Evolutionary conservation across 2,888 invertebrate species (phyloP).

Genomic region (Crossocerus cetratus): DNA sequence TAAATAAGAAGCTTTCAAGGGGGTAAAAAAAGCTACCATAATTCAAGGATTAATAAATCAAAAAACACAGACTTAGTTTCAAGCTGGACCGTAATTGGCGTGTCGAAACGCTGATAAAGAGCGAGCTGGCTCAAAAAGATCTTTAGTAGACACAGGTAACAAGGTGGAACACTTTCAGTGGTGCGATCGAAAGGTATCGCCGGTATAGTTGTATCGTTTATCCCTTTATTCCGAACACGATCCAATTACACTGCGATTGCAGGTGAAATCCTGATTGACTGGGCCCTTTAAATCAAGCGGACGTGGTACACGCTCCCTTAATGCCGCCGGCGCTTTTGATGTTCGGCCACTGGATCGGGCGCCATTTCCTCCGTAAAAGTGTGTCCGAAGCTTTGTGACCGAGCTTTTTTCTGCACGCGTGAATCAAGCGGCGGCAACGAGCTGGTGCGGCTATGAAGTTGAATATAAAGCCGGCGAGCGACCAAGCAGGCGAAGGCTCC

Average conservation of each 20-base stretch:
- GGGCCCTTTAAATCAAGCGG: constrained; percentile 68
- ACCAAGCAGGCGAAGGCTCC: background rate
- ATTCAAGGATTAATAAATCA: too few species aligned
- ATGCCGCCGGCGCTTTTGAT: constrained; percentile 66
- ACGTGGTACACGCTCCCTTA: constrained; percentile 71
- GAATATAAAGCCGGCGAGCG: background rate
- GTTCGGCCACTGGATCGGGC: constrained; percentile 30
- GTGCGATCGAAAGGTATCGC: constrained; percentile 3
- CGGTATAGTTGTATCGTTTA: constrained; percentile 34
- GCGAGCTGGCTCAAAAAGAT: background rate
- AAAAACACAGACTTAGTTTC: background rate
- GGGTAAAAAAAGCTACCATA: too few species aligned
- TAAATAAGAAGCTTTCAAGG: too few species aligned
- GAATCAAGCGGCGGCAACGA: background rate
- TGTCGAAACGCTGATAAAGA: background rate
- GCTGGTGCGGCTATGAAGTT: background rate
- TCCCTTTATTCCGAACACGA: constrained; percentile 38
- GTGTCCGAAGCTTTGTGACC: background rate
- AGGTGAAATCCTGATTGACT: constrained; percentile 57
- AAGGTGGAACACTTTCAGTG: background rate
- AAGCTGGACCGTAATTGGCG: background rate
- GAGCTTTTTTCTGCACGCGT: constrained; percentile 6
- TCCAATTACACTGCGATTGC: constrained; percentile 38
- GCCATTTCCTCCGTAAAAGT: background rate
- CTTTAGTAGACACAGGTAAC: background rate